Conservation (phyloP, 1,140 invertebrate genomes). For the Chironomus tepperi region DNA sequence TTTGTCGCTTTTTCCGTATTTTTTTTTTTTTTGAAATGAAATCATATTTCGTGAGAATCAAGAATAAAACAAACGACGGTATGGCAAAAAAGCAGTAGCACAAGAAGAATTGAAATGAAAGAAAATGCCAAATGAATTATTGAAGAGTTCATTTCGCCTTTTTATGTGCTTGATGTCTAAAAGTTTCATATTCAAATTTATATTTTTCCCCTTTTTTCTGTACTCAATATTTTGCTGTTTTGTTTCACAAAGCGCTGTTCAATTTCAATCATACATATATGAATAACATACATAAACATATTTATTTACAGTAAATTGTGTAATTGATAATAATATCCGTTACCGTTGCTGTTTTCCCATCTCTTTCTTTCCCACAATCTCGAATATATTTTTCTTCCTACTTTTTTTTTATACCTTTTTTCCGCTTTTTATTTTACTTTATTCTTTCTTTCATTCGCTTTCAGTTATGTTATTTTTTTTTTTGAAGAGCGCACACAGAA, state of each 20-base stretch:
- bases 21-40: background rate
- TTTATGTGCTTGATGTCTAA: background rate
- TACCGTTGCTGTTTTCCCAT: background rate
- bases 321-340: constrained; percentile 23
- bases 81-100: background rate
- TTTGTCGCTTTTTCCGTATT: too few species aligned
- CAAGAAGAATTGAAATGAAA: background rate
- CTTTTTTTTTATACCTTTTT: too few species aligned
- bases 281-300: background rate
- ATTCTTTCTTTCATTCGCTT: background rate
- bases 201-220: background rate
- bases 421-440: background rate
- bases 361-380: background rate
- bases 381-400: too few species aligned
- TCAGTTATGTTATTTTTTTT: too few species aligned
- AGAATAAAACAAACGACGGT: constrained; percentile 8
- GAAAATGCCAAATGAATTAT: background rate
- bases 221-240: background rate
- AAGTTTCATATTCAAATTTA: background rate
- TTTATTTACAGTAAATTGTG: background rate
- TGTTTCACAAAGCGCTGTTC: background rate
- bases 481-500: background rate
- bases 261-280: background rate
- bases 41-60: constrained; percentile 19
- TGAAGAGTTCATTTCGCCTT: background rate